Base-by-base conservation (phyloP, 2,797 vertebrate species). In the Tenualosa thibaudeaui region DNA sequence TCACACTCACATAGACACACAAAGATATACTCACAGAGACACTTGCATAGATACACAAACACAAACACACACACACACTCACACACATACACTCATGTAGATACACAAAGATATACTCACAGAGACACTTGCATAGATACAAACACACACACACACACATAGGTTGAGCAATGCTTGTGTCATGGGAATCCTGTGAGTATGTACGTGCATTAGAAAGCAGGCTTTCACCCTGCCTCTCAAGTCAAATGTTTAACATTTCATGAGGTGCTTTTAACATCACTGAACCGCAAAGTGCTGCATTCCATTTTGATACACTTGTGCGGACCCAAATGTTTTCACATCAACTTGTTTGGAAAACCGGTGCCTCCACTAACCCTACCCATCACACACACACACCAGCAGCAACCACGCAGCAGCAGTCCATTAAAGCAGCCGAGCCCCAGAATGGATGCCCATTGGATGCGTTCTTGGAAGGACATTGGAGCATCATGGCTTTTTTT, bases 191-290 rank as follows among this genome's bases (percentile, higher is more conserved):
- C 15, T 75, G 68, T 75, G 15, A 75, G 37, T 19, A 75, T 43
- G 17, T 51, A 51, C 68, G 19, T 43, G 62, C 62, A 15, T 68
- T 15, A 12, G 62, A 68, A 68, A 37, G 62, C 24, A 13, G 2
- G 13, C 31, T 37, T 4, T 1, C 37, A 43, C 31, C 68, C 13
- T 13, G 24, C 62, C 31, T 40, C 31, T 75, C 12, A 37, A 75
- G 37, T 37, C 68, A 3, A 4, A 7, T 15, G 17, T 43, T 75
- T 75, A 75, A 75, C 68, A 43, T 43, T 75, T 75, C 68, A 75
- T 75, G 68, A 75, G 37, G 37, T 75, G 68, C 68, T 75, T 75
- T 75, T 75, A 75, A 75, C 68, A 75, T 75, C 68, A 75, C 68
- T 75, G 37, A 75, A 43, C 68, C 68, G 68, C 68, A 75, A 43